A percentile compares a stretch with the other conserved stretches of the same genome.
These are phyloP conservation scores for Willowsia nigromaculata DNA, from an alignment of 2,888 invertebrate species.

Conservation along the genomic window DNA sequence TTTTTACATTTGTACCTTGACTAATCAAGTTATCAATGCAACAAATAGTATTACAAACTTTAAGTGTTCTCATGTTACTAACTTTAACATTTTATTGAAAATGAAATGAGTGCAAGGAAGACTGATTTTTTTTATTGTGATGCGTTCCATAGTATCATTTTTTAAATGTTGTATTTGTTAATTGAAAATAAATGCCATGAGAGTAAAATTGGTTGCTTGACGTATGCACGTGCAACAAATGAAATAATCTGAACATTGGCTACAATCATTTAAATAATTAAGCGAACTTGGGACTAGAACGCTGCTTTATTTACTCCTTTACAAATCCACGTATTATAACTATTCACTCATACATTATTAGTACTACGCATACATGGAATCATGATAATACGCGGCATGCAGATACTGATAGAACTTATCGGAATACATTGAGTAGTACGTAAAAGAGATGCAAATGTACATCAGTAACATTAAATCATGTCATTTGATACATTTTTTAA, in stretches of 20 bases:
- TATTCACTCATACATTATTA: constrained; percentile 59
- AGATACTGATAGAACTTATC: constrained; percentile 60
- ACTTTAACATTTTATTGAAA: too few relatives aligned
- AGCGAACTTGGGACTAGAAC: constrained; percentile 66
- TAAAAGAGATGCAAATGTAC: constrained; percentile 60
- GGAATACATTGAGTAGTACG: constrained; percentile 67
- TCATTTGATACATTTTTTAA: constrained; percentile 19
- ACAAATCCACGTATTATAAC: constrained; percentile 58
- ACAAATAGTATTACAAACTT: too few relatives aligned
- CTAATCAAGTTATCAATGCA: too few relatives aligned
- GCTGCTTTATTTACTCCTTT: constrained; percentile 53
- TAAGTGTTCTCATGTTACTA: too few relatives aligned
- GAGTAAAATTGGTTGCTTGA: neutral
- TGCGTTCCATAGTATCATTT: neutral
- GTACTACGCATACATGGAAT: constrained; percentile 65
- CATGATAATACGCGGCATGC: constrained; percentile 68
- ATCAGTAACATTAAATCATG: constrained; percentile 38
- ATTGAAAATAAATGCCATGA: neutral
- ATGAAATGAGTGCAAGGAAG: neutral
- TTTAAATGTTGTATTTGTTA: neutral
- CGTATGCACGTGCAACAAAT: neutral
- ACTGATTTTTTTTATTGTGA: neutral
- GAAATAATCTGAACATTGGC: neutral
- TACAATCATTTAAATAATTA: constrained; percentile 17
- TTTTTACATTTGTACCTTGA: too few relatives aligned